phyloP scores from a whole-genome alignment of 2,888 invertebrate genomes.

The Cerastis leucographa region DNA sequence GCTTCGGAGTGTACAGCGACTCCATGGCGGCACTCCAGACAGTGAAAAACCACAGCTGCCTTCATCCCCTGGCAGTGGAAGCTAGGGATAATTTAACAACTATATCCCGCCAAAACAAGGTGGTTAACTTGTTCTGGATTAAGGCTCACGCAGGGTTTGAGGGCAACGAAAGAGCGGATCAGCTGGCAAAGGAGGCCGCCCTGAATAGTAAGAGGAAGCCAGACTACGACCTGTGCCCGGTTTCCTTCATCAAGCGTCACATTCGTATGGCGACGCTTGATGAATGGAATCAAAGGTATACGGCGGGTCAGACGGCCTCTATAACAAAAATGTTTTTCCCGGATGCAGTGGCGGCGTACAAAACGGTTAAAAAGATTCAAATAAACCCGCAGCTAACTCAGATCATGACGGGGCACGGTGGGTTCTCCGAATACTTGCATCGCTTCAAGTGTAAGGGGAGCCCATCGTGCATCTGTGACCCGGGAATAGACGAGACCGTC shows the following conservation, averaged over 20 bases:
- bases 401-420: background rate
- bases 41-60: background rate
- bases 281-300: too few relatives aligned
- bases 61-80: conserved; percentile 21
- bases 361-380: background rate
- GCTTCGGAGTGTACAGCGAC: background rate
- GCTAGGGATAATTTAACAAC: background rate
- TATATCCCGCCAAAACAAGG: background rate
- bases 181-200: too few relatives aligned
- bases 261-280: too few relatives aligned
- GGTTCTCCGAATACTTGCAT: conserved; percentile 10
- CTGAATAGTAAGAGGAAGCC: too few relatives aligned
- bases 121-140: too few relatives aligned
- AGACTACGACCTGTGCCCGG: background rate
- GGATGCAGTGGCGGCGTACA: too few relatives aligned
- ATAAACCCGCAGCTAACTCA: background rate
- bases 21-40: conserved; percentile 18
- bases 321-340: too few relatives aligned
- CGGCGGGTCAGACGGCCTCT: background rate
- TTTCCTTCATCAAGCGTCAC: too few relatives aligned
- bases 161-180: too few relatives aligned
- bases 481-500: too few relatives aligned
- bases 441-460: conserved; percentile 5
- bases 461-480: too few relatives aligned
- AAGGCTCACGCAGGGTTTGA: too few relatives aligned